These are phyloP conservation scores for Cryptotermes secundus DNA, from an alignment of 1,140 invertebrate genomes.

Conservation along the genomic window DNA sequence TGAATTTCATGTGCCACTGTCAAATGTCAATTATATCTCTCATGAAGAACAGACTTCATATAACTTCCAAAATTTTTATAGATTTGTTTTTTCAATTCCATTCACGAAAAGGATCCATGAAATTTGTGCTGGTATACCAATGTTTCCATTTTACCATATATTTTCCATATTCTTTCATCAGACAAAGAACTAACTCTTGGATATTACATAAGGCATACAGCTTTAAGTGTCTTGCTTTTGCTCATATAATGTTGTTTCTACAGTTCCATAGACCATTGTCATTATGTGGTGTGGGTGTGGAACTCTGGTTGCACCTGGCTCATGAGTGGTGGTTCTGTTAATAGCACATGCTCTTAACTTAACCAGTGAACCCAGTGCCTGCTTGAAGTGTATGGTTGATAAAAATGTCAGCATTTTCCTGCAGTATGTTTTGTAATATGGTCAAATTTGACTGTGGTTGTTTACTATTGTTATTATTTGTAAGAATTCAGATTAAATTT, in stretches of 20 bases:
- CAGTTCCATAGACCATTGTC: background rate
- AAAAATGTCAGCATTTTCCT: background rate
- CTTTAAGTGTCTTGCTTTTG: no score
- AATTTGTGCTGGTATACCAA: background rate
- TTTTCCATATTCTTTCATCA: background rate
- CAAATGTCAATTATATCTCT: background rate
- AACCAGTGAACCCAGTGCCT: background rate
- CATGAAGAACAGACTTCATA: background rate
- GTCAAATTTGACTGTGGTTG: background rate
- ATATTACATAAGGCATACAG: background rate
- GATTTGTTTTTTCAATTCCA: background rate
- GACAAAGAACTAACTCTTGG: background rate
- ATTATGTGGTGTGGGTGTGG: background rate
- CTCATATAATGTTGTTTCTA: background rate
- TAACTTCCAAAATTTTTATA: background rate
- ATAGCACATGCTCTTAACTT: background rate
- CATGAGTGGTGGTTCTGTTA: no score
- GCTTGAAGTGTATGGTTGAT: background rate
- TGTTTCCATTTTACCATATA: background rate
- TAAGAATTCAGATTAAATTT: background rate
- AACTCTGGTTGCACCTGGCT: background rate
- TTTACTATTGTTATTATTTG: background rate
- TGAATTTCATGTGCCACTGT: background rate
- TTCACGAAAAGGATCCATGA: background rate
- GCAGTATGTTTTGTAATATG: background rate